Conservation (phyloP, 2,797 vertebrate species). For the Periparus ater region DNA sequence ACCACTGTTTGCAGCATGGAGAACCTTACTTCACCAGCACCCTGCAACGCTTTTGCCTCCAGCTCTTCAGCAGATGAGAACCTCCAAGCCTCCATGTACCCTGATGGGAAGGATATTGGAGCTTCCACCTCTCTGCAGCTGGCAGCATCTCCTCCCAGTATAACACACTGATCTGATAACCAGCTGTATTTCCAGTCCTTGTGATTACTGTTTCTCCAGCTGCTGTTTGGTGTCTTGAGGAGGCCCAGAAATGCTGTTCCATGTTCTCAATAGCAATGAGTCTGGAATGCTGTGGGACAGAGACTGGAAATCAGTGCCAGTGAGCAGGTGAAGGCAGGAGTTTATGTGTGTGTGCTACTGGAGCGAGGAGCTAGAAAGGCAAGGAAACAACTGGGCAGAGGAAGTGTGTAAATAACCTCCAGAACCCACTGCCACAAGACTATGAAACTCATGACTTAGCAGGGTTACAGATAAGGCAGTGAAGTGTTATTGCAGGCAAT, state of each 20-base stretch:
- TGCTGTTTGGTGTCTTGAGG: not conserved
- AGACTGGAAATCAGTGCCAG: not conserved
- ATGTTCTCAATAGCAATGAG: not conserved
- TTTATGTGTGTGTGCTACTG: not conserved
- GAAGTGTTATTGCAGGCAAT: slow-evolving; percentile 25
- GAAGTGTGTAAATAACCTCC: not conserved
- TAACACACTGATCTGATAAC: not conserved
- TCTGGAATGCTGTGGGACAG: not conserved
- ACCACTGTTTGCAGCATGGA: not conserved
- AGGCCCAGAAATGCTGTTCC: not conserved
- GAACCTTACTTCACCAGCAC: not conserved
- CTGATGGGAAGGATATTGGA: not conserved
- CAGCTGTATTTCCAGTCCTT: not conserved
- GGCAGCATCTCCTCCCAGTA: not conserved
- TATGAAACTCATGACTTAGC: not conserved
- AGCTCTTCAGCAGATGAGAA: not conserved
- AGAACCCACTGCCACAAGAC: not conserved
- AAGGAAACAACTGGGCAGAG: not conserved
- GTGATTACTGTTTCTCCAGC: not conserved
- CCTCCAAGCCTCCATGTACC: not conserved
- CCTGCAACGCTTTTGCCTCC: not conserved
- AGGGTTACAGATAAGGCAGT: not conserved
- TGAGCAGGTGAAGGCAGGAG: not conserved
- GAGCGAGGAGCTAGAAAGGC: not conserved
- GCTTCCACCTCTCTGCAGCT: not conserved